Evolutionary conservation across 2,888 invertebrate genomes (phyloP).

Genomic region (Aphodius granarius): DNA sequence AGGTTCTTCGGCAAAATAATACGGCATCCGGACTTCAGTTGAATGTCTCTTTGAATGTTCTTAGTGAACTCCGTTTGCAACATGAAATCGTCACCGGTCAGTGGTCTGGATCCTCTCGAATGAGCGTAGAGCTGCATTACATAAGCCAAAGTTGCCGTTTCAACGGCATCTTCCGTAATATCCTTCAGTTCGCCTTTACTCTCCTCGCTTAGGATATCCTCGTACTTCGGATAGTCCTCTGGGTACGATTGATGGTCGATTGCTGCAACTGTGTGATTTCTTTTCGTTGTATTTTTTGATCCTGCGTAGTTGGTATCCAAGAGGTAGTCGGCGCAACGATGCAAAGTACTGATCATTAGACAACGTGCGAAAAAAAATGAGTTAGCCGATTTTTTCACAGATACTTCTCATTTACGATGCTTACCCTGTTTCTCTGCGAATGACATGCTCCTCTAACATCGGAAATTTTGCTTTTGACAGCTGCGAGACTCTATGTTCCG

Average conservation of each 20-base stretch:
- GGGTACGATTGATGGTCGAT: neutral
- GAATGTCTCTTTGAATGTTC: neutral
- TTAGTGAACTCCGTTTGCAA: neutral
- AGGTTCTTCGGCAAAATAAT: conserved; percentile 7
- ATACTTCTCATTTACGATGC: too few relatives aligned
- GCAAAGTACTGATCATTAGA: too few relatives aligned
- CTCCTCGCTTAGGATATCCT: neutral
- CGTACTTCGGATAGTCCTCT: conserved; percentile 12
- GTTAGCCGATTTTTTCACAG: too few relatives aligned
- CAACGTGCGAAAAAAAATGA: too few relatives aligned
- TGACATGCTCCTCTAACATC: neutral
- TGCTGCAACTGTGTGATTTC: too few relatives aligned
- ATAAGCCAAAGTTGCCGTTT: neutral
- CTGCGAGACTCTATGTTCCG: neutral
- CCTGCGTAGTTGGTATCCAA: too few relatives aligned
- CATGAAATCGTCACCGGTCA: too few relatives aligned
- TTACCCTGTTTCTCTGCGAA: neutral
- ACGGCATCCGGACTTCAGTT: neutral
- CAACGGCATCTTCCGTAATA: conserved; percentile 8
- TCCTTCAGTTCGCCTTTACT: neutral
- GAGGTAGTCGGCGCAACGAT: too few relatives aligned
- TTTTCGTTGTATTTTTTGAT: too few relatives aligned
- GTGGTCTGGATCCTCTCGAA: too few relatives aligned
- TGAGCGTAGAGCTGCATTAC: too few relatives aligned
- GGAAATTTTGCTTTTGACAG: neutral